These are phyloP conservation scores for Cyclophora punctaria DNA, from an alignment of 2,888 invertebrate genomes.

Conservation along the genomic window DNA sequence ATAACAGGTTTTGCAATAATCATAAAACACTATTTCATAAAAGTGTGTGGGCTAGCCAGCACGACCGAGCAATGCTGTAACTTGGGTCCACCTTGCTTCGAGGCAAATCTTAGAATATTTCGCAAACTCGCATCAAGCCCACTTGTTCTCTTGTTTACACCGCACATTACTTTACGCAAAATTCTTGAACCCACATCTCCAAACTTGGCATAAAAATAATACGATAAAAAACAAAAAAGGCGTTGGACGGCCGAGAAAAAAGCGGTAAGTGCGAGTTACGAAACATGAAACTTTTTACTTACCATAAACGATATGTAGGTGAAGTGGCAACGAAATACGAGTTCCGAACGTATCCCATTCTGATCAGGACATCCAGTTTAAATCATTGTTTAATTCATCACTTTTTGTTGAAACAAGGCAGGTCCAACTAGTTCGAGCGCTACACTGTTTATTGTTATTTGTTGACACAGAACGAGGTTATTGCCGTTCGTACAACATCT, in stretches of 20 bases:
- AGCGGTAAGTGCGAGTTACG: constrained; percentile 51
- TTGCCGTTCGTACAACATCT: constrained; percentile 57
- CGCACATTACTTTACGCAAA: neutral
- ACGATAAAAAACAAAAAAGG: constrained; percentile 26
- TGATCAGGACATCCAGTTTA: constrained; percentile 58
- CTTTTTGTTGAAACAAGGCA: constrained; percentile 41
- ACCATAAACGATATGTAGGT: constrained; percentile 71
- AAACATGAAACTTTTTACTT: constrained; percentile 67
- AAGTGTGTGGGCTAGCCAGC: constrained; percentile 25
- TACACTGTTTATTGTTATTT: constrained; percentile 67
- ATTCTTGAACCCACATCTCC: constrained; percentile 2
- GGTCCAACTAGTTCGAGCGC: constrained; percentile 42
- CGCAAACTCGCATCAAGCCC: constrained; percentile 13
- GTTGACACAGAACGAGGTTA: constrained; percentile 68
- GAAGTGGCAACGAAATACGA: constrained; percentile 55
- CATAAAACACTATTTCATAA: constrained; percentile 17
- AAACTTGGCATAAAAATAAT: constrained; percentile 16
- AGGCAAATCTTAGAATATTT: constrained; percentile 18
- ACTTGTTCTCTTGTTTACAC: neutral
- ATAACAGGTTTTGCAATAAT: constrained; percentile 21
- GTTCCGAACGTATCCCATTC: constrained; percentile 58
- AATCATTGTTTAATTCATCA: constrained; percentile 65
- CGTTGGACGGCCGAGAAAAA: constrained; percentile 26
- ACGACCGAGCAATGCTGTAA: constrained; percentile 10
- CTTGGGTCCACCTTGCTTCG: constrained; percentile 10